phyloP scores from a whole-genome alignment of 1,140 invertebrate species.

The Phenacoccus solenopsis region DNA sequence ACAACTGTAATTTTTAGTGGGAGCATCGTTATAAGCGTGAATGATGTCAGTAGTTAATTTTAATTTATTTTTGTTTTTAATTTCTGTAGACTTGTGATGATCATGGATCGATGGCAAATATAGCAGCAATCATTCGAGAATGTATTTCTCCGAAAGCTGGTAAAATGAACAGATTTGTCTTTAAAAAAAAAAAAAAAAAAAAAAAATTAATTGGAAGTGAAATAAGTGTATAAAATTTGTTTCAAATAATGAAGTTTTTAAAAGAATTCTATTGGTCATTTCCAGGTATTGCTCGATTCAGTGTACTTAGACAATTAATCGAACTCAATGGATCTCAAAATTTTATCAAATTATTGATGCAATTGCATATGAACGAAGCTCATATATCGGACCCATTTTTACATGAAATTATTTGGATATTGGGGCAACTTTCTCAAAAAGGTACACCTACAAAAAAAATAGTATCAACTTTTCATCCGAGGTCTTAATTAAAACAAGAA shows the following conservation, averaged over 20 bases:
- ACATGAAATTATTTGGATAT: conserved; percentile 37
- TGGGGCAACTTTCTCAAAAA: conserved; percentile 36
- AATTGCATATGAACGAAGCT: conserved; percentile 33
- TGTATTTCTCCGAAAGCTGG: conserved; percentile 33
- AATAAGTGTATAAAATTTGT: too few species aligned
- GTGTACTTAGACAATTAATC: conserved; percentile 33
- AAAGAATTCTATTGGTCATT: too few species aligned
- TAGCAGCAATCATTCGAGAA: conserved; percentile 35
- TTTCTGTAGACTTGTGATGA: conserved; percentile 33
- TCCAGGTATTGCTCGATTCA: conserved; percentile 27
- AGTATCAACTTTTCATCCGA: too few species aligned
- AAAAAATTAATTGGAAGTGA: too few species aligned
- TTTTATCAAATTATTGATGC: conserved; percentile 36
- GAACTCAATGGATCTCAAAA: conserved; percentile 36
- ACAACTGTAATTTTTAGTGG: too few species aligned
- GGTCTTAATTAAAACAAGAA: too few species aligned
- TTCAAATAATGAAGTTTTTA: too few species aligned
- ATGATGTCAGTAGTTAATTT: too few species aligned
- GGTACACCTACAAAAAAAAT: too few species aligned
- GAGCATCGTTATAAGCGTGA: too few species aligned
- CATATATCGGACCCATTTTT: conserved; percentile 34
- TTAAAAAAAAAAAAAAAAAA: too few species aligned
- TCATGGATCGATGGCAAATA: conserved; percentile 31
- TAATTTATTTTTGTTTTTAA: not conserved
- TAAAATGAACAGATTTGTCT: too few species aligned